Conservation (phyloP, 2,888 invertebrate species). For the Caenorhabditis sp. region DNA sequence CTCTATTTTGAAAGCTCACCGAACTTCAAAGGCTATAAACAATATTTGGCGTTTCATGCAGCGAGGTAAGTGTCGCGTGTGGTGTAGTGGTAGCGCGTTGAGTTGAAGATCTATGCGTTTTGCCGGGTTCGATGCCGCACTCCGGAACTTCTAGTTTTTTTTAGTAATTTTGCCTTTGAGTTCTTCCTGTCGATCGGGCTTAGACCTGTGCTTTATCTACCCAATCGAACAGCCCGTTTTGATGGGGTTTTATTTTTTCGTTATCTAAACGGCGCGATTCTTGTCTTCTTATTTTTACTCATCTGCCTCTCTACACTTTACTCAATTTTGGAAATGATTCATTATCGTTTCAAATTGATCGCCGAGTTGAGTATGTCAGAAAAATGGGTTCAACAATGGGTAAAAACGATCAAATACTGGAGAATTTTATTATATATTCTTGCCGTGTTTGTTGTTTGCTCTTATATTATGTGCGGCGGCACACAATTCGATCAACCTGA, state of each 20-base stretch:
- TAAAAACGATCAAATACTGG: neutral
- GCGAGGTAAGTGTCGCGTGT: conserved; percentile 14
- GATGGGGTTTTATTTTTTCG: conserved; percentile 8
- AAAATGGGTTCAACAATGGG: conserved; percentile 14
- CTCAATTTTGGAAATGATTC: conserved; percentile 29
- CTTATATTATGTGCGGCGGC: conserved; percentile 7
- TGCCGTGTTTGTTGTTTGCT: neutral
- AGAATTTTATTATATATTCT: conserved; percentile 4
- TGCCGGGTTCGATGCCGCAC: too few relatives aligned
- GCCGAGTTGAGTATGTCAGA: conserved; percentile 6
- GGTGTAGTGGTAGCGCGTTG: too few relatives aligned
- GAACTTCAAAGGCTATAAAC: conserved; percentile 21
- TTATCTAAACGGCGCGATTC: conserved; percentile 19
- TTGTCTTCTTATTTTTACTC: conserved; percentile 21
- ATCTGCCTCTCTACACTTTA: conserved; percentile 15
- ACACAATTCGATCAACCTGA: conserved; percentile 25
- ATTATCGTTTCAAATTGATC: conserved; percentile 29
- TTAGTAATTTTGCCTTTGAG: conserved; percentile 26
- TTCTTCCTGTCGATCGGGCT: conserved; percentile 16
- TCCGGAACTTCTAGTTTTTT: too few relatives aligned
- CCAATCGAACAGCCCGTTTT: conserved; percentile 17
- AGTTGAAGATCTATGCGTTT: neutral
- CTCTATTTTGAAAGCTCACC: conserved; percentile 16
- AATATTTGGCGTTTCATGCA: conserved; percentile 21
- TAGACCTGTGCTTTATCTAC: conserved; percentile 26